Conservation (phyloP, 2,113 vertebrate genomes). For the Brachyistius frenatus region DNA sequence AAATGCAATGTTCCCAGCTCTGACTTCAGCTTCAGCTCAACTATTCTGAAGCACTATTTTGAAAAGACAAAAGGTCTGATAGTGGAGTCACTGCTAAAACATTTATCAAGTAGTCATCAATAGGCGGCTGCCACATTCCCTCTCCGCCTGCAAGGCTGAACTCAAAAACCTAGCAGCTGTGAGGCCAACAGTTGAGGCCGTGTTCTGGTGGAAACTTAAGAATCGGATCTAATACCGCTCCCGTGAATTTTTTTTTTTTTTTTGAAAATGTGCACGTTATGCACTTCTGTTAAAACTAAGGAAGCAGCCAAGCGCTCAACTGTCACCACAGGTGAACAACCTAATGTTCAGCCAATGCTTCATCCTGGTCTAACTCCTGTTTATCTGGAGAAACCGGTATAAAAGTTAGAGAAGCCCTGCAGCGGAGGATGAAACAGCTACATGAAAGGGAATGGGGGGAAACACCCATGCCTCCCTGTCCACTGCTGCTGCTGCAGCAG, state of each 20-base stretch:
- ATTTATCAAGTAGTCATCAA: constrained; percentile 92
- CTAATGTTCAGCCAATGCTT: neutral
- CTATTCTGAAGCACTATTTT: constrained; percentile 56
- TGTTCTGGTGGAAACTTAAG: constrained; percentile 66
- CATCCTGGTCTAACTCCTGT: neutral
- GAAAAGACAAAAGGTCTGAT: constrained; percentile 76
- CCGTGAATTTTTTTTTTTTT: neutral
- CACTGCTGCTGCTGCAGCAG: constrained; percentile 56
- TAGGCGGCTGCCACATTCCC: constrained; percentile 92
- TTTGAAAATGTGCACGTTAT: neutral
- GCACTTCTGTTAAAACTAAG: neutral
- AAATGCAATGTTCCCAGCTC: neutral
- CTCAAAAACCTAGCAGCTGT: constrained; percentile 77
- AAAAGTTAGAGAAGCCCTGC: constrained; percentile 62
- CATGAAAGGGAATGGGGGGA: constrained; percentile 72
- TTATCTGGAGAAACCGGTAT: neutral
- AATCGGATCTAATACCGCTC: neutral
- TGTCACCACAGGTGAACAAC: too few species aligned
- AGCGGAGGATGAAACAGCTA: constrained; percentile 72
- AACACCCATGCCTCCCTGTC: constrained; percentile 73
- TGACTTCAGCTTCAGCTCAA: constrained; percentile 15
- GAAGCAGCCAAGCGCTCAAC: neutral
- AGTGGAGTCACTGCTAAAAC: constrained; percentile 88
- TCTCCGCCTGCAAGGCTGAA: constrained; percentile 85
- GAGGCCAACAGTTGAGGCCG: constrained; percentile 36